phyloP scores from a whole-genome alignment of 2,888 invertebrate species.

The Erebia epiphron region DNA sequence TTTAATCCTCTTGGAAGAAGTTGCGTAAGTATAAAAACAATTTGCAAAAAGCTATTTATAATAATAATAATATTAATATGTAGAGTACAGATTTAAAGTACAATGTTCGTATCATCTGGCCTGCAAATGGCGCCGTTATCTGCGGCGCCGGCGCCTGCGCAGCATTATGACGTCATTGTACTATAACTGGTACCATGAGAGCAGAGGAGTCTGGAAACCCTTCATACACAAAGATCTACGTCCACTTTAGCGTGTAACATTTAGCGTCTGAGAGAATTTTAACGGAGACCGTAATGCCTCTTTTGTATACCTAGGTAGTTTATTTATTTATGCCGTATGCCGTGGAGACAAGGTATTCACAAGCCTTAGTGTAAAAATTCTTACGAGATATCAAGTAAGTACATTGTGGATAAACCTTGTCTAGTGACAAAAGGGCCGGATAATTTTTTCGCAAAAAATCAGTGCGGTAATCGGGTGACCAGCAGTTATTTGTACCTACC shows the following conservation, averaged over 20 bases:
- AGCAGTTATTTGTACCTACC: background rate
- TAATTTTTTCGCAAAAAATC: background rate
- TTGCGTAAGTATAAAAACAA: background rate
- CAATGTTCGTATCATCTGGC: constrained; percentile 64
- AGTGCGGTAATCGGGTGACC: background rate
- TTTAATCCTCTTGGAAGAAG: background rate
- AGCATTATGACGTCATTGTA: constrained; percentile 63
- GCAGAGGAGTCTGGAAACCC: constrained; percentile 33
- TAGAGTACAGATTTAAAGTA: constrained; percentile 30
- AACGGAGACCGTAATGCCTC: constrained; percentile 6
- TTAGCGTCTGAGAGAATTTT: constrained; percentile 10
- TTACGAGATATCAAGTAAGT: too few species aligned
- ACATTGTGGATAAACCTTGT: too few species aligned
- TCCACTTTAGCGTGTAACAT: constrained; percentile 34
- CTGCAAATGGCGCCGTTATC: constrained; percentile 69
- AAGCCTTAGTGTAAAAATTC: too few species aligned
- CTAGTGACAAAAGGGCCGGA: background rate
- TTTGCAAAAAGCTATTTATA: background rate
- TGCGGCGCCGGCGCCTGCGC: constrained; percentile 62
- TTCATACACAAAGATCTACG: constrained; percentile 32
- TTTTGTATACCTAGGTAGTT: background rate
- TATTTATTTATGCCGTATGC: too few species aligned
- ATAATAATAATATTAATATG: constrained; percentile 17
- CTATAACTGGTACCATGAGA: constrained; percentile 48
- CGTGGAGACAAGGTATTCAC: too few species aligned